These are phyloP conservation scores for Halictus quadricinctus DNA, from an alignment of 2,888 invertebrate species.

Conservation along the genomic window DNA sequence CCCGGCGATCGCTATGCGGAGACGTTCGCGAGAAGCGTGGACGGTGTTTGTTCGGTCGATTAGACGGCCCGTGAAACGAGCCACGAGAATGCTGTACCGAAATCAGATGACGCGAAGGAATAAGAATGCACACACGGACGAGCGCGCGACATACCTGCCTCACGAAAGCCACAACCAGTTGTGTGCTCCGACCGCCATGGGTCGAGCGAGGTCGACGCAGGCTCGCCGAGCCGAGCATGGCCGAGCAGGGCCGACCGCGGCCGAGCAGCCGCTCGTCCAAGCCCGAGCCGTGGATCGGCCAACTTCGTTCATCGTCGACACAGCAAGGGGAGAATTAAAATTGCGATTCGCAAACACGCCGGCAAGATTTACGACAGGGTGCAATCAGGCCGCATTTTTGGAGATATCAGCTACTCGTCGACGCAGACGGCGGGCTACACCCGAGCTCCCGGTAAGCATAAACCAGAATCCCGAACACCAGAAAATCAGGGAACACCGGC, in stretches of 20 bases:
- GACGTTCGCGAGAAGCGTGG: neutral
- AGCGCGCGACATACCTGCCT: constrained; percentile 72
- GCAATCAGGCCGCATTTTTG: constrained; percentile 11
- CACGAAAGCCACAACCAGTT: constrained; percentile 79
- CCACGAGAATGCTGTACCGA: constrained; percentile 13
- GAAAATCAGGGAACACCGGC: neutral
- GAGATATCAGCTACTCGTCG: neutral
- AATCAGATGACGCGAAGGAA: constrained; percentile 34
- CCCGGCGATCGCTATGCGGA: neutral
- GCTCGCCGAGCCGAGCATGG: constrained; percentile 65
- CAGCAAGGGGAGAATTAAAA: constrained; percentile 44
- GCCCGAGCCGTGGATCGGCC: constrained; percentile 27
- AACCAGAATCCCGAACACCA: neutral
- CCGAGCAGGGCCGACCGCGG: constrained; percentile 68
- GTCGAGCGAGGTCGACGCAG: constrained; percentile 77
- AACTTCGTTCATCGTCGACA: constrained; percentile 29
- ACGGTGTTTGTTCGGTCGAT: neutral
- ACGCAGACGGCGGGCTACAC: neutral
- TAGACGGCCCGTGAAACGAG: constrained; percentile 24
- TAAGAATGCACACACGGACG: constrained; percentile 56
- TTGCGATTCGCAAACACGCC: constrained; percentile 30
- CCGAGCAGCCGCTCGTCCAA: constrained; percentile 64
- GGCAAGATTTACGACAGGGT: constrained; percentile 30
- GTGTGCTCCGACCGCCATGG: constrained; percentile 79
- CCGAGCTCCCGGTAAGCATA: neutral